Evolutionary conservation across 2,113 vertebrate species (phyloP), one percentile per base, ranked within the genome.

Genomic region (Picathartes gymnocephalus): DNA sequence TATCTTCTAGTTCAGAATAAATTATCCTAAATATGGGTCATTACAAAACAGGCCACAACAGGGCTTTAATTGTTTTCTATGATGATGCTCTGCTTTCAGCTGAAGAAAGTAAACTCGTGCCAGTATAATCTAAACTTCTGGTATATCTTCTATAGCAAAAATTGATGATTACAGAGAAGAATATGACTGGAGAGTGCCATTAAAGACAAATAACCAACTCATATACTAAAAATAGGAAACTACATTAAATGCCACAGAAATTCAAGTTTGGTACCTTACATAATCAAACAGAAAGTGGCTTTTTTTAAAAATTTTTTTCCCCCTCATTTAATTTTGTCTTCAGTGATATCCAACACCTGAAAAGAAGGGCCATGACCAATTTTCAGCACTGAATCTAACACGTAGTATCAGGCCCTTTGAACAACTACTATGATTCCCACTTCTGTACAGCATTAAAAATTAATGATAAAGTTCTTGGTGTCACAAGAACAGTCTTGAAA

Each of bases 121-220:
- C 10, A 44, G 21, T 24, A 57, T 11, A 74, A 72, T 48, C 45
- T 65, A 31, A 82, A 82, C 4, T 76, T 79, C 20, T 90, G 25
- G 9, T 54, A 42, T 4, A 24, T n/a, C 35, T 72, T 35, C 16
- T n/a, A 8, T 8, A 48, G 12, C 31, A 57, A 85, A 91, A 61
- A 5, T 10, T 50, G 4, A 56, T 20, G 8, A 44, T 73, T 69
- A 42, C 17, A 33, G 42, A 51, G 18, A 22, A 69, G 39, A 91
- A 40, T 11, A 21, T 2, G 1, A 37, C 15, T 68, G 12, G 2
- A 4, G 2, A 27, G 0, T 54, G 8, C 11, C 39, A 39, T 50
- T 65, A 44, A 4, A 72, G 39, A 47, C 14, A 68, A 90, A 77
- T 40, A 81, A 82, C 2, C 14, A 66, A 82, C 18, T 56, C 8